These are phyloP conservation scores for Scomber scombrus DNA, from an alignment of 2,113 vertebrate genomes.

Conservation along the genomic window DNA sequence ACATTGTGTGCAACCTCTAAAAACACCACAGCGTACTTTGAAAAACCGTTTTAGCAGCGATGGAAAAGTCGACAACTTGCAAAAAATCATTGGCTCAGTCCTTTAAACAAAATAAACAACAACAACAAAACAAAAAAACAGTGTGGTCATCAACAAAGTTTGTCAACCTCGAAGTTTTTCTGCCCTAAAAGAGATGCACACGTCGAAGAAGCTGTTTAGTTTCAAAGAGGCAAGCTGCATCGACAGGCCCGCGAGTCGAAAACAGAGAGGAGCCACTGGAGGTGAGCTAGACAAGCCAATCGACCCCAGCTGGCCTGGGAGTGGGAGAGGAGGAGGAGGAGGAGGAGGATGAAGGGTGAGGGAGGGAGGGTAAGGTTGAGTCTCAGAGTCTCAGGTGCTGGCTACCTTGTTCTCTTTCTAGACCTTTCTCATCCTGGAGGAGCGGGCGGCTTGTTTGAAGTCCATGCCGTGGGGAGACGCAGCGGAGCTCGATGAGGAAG, in stretches of 20 bases:
- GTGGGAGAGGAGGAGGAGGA: background rate
- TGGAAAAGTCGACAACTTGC: background rate
- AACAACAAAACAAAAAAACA: conserved; percentile 12
- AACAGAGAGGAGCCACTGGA: conserved; percentile 51
- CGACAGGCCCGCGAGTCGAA: conserved; percentile 57
- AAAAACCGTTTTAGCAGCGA: background rate
- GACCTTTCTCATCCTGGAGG: conserved; percentile 63
- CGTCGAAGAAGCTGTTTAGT: conserved; percentile 64
- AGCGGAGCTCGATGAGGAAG: conserved; percentile 41
- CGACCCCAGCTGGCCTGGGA: conserved; percentile 64
- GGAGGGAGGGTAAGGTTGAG: too few species aligned
- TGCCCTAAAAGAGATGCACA: conserved; percentile 34
- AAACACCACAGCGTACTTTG: background rate
- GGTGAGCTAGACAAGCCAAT: conserved; percentile 61
- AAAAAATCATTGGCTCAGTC: conserved; percentile 12
- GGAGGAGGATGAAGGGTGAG: background rate
- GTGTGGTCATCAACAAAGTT: conserved; percentile 70
- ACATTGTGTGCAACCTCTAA: background rate
- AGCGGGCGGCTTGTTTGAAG: conserved; percentile 75
- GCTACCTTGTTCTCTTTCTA: conserved; percentile 47
- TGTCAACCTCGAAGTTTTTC: conserved; percentile 27
- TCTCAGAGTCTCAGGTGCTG: conserved; percentile 38
- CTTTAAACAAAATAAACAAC: background rate
- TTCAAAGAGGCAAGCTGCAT: conserved; percentile 69
- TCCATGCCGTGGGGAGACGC: conserved; percentile 46